These are phyloP conservation scores for Larimichthys polyactis DNA, from an alignment of 2,113 vertebrate species.

Conservation along the genomic window DNA sequence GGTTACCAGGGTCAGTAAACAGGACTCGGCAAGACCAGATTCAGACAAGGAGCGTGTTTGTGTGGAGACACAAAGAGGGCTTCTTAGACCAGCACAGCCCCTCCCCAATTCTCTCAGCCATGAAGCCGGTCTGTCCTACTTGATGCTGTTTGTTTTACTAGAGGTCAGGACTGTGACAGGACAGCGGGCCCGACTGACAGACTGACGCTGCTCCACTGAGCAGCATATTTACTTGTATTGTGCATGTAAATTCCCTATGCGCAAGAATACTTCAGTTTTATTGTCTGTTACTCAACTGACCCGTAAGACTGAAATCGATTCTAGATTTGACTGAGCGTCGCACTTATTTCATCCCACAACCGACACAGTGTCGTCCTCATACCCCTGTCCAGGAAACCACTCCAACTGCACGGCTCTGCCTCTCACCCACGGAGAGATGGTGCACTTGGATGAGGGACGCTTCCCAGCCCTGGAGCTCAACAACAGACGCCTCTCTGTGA, in stretches of 20 bases:
- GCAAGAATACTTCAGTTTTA: not conserved
- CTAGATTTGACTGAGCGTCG: constrained; percentile 19
- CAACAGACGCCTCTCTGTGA: constrained; percentile 95
- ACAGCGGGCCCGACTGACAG: constrained; percentile 15
- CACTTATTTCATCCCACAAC: constrained; percentile 41
- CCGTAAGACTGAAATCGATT: constrained; percentile 1
- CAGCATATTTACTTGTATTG: not conserved
- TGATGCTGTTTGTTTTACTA: constrained; percentile 60
- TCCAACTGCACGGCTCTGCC: constrained; percentile 89
- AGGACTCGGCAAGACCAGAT: constrained; percentile 32
- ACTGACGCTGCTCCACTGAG: not conserved
- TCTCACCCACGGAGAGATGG: constrained; percentile 95
- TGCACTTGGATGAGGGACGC: constrained; percentile 95
- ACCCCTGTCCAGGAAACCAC: constrained; percentile 84
- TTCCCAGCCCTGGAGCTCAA: constrained; percentile 97
- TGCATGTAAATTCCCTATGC: not conserved
- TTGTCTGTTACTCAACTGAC: not conserved
- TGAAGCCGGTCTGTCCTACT: constrained; percentile 28
- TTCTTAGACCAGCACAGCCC: constrained; percentile 48
- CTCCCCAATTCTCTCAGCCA: constrained; percentile 40
- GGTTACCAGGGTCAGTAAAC: constrained; percentile 63
- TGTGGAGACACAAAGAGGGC: constrained; percentile 70
- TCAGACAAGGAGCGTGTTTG: constrained; percentile 73
- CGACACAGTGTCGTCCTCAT: constrained; percentile 64
- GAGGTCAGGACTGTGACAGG: constrained; percentile 8